Base-by-base conservation (phyloP, 1,140 invertebrate genomes). In the Venustaconcha ellipsiformis region DNA sequence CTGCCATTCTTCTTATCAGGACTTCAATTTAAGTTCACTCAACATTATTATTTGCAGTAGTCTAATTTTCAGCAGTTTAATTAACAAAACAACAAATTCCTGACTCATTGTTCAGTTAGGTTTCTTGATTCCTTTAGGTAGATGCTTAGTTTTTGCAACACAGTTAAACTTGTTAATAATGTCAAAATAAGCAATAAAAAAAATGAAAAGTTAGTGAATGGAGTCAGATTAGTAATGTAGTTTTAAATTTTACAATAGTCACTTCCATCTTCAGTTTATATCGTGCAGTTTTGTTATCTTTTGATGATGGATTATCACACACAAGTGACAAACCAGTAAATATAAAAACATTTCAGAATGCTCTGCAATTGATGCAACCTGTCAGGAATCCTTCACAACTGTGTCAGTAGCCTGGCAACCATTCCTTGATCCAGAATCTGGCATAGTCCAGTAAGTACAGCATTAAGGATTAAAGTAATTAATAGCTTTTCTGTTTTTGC, bases 341-440 rank as follows among this genome's bases (percentile, higher is more conserved):
- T n/a, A 15, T 12, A 57, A n/a, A 26, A 69, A 55, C 60, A 17
- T 76, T 81, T 58, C 72, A 81, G 78, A 81, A 12, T 84, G 81
- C 70, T 14, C 62, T 55, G 60, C 26, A 8, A 57, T 84, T 11
- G 83, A 84, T 79, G 78, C 79, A 11, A 67, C 76, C 15, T 84
- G 83, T 70, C 78, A 79, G 12, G 78, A 81, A 23, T 78, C 81
- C 17, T 26, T 84, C 57, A 80, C 79, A 18, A 68, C 71, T n/a
- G 48, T 84, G 14, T 57, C 67, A 0, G 78, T 80, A 48, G 77
- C 83, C 55, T 84, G 81, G 81, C 60, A 68, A 60, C 67, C 77
- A 15, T 82, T 84, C 66, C 70, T 58, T 15, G 83, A 84, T 59
- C 65, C 68, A 20, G 81, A 84, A 72, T 83, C 79, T n/a, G 64